Evolutionary conservation across 2,888 invertebrate genomes (phyloP).

Genomic region (Noctua janthe): DNA sequence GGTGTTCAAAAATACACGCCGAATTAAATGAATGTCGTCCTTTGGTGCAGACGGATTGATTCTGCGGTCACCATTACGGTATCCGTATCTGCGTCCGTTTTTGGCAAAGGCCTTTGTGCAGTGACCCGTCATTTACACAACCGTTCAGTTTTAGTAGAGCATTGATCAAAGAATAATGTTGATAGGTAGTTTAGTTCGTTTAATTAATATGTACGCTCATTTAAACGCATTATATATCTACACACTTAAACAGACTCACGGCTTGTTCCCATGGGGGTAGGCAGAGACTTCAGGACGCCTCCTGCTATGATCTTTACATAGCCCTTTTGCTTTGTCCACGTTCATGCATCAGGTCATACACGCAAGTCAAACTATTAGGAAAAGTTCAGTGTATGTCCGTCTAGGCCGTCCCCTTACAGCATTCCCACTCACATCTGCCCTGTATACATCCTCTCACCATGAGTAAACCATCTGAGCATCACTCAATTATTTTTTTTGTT

Average conservation of each 20-base stretch:
- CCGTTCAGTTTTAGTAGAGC: conserved; percentile 10
- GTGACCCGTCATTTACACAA: conserved; percentile 4
- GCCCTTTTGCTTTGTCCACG: background rate
- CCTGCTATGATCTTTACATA: background rate
- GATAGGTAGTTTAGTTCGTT: background rate
- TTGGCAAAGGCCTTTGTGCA: conserved; percentile 21
- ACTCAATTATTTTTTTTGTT: background rate
- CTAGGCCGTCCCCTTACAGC: background rate
- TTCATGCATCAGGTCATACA: background rate
- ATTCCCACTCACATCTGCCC: background rate
- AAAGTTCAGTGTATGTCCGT: background rate
- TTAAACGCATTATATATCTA: background rate
- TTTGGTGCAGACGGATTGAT: conserved; percentile 38
- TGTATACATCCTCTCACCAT: background rate
- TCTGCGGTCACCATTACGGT: conserved; percentile 32
- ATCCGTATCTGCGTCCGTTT: conserved; percentile 20
- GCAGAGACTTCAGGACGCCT: background rate
- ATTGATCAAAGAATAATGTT: conserved; percentile 18
- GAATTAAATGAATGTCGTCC: conserved; percentile 22
- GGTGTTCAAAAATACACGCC: conserved; percentile 42
- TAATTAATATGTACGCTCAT: background rate
- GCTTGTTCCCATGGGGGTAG: background rate
- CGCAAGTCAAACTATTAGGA: background rate
- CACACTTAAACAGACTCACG: background rate
- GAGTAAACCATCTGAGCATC: background rate